Conservation (phyloP, 1,140 invertebrate genomes). For the Euwallacea similis region DNA sequence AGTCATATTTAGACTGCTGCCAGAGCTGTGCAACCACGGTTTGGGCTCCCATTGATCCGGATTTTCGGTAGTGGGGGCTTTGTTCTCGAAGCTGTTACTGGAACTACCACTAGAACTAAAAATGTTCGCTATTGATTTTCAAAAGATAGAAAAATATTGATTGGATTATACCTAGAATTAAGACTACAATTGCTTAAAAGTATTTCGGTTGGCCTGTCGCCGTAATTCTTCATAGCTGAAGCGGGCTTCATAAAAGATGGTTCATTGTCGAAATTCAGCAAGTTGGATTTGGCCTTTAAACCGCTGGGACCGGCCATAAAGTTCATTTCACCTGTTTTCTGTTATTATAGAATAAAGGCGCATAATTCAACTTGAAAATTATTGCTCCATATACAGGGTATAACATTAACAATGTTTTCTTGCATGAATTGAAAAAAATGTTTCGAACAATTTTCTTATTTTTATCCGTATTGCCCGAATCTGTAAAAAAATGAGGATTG, state of each 20-base stretch:
- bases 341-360: neutral
- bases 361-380: neutral
- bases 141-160: neutral
- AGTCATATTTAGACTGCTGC: conserved; percentile 47
- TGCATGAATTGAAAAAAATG: too few relatives aligned
- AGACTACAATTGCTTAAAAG: conserved; percentile 51
- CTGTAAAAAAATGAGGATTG: too few relatives aligned
- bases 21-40: conserved; percentile 50
- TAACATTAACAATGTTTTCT: neutral
- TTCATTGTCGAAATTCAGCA: conserved; percentile 4
- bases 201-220: conserved; percentile 47
- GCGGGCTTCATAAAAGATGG: conserved; percentile 21
- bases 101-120: conserved; percentile 45
- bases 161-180: conserved; percentile 42
- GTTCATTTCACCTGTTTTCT: conserved; percentile 12
- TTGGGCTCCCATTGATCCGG: conserved; percentile 50
- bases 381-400: neutral
- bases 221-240: conserved; percentile 40
- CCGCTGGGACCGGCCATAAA: conserved; percentile 45
- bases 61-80: conserved; percentile 37
- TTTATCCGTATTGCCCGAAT: too few relatives aligned
- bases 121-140: neutral
- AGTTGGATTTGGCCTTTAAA: conserved; percentile 30
- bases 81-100: conserved; percentile 50
- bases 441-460: too few relatives aligned